phyloP scores from a whole-genome alignment of 2,888 invertebrate genomes.

The Lampropteryx suffumata region DNA sequence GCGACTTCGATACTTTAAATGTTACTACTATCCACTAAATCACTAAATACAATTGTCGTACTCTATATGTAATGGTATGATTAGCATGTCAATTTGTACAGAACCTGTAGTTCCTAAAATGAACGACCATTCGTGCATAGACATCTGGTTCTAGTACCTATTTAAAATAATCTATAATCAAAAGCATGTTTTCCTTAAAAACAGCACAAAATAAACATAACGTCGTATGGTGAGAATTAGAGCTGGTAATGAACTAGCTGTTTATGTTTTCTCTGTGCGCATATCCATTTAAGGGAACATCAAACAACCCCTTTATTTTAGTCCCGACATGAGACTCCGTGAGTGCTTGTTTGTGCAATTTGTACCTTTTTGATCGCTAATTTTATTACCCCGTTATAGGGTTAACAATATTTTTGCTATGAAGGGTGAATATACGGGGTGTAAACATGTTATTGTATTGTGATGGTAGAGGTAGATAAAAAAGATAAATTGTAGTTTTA shows the following conservation, averaged over 20 bases:
- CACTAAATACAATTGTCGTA: no score
- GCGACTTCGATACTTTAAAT: no score
- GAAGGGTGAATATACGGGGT: neutral
- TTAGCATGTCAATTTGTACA: no score
- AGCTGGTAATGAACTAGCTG: neutral
- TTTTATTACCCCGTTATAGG: conserved; percentile 11
- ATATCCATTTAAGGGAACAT: conserved; percentile 6
- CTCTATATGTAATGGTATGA: no score
- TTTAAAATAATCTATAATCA: no score
- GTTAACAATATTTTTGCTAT: conserved; percentile 9
- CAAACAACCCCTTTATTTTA: conserved; percentile 13
- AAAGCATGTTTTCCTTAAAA: no score
- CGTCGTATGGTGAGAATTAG: no score
- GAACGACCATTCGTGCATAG: no score
- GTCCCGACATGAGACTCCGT: conserved; percentile 2
- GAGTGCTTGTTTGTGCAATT: conserved; percentile 19
- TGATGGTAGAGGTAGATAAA: neutral
- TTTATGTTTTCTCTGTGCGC: neutral
- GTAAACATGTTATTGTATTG: neutral
- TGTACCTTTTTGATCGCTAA: conserved; percentile 19
- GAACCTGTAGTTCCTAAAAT: no score
- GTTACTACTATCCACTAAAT: no score
- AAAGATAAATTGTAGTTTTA: neutral
- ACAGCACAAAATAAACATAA: no score
- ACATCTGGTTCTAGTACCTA: no score